phyloP scores from a whole-genome alignment of 2,888 invertebrate species.

The Cosmia pyralina region DNA sequence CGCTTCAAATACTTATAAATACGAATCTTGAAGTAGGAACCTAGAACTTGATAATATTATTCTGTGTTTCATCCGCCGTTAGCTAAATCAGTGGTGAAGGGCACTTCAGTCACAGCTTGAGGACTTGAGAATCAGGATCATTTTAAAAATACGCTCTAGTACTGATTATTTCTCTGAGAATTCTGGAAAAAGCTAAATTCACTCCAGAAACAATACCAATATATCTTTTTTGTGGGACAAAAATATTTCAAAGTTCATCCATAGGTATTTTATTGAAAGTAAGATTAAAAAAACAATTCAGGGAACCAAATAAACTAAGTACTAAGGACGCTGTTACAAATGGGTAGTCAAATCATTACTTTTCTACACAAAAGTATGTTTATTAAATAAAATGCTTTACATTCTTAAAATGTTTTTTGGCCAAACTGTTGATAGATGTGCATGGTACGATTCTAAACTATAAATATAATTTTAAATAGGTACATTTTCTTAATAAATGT shows the following conservation, averaged over 20 bases:
- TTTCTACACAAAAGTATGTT: too few relatives aligned
- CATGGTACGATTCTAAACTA: too few relatives aligned
- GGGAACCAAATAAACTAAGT: slow-evolving; percentile 18
- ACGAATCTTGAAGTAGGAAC: background rate
- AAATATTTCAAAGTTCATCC: too few relatives aligned
- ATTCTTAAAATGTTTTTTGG: too few relatives aligned
- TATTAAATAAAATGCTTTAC: too few relatives aligned
- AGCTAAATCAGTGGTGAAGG: background rate
- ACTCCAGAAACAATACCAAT: background rate
- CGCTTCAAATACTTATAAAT: background rate
- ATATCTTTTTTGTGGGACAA: background rate
- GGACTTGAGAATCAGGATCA: background rate
- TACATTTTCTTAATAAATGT: too few relatives aligned
- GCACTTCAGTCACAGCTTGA: background rate
- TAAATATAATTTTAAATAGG: too few relatives aligned
- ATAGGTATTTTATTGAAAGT: background rate
- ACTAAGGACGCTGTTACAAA: too few relatives aligned
- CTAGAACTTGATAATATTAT: background rate
- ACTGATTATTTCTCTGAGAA: background rate
- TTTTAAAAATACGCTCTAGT: background rate
- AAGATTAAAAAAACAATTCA: slow-evolving; percentile 9
- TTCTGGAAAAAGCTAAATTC: background rate
- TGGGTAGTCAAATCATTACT: too few relatives aligned
- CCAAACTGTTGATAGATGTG: too few relatives aligned
- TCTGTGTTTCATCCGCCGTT: slow-evolving; percentile 6